Conservation (phyloP, 2,888 invertebrate species). For the Lycocerus yunnanus region DNA sequence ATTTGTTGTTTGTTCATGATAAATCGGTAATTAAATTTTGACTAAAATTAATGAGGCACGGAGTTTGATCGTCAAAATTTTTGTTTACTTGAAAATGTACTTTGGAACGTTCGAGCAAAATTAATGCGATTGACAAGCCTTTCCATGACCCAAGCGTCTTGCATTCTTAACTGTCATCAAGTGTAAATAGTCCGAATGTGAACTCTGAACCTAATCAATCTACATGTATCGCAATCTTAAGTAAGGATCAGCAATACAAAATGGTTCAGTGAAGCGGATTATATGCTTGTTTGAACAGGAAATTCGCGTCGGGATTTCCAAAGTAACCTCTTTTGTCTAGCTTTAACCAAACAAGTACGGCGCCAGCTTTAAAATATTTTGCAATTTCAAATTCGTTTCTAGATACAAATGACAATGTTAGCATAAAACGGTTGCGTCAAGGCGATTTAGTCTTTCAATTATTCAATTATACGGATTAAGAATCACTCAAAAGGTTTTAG, state of each 20-base stretch:
- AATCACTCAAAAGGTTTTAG: background rate
- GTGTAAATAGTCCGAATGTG: conserved; percentile 14
- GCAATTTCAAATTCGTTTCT: background rate
- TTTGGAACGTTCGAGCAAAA: background rate
- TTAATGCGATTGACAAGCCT: background rate
- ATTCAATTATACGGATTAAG: background rate
- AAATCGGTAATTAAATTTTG: background rate
- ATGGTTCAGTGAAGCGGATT: conserved; percentile 19
- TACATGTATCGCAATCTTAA: conserved; percentile 16
- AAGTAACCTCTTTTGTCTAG: conserved; percentile 7
- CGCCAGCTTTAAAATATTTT: conserved; percentile 4
- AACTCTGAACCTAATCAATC: conserved; percentile 27
- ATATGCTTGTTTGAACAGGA: conserved; percentile 15
- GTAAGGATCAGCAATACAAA: conserved; percentile 10
- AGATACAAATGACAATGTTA: background rate
- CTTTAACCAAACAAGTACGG: conserved; percentile 6
- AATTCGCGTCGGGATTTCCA: conserved; percentile 5
- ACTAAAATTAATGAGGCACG: background rate
- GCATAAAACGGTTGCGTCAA: background rate
- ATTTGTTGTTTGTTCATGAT: background rate
- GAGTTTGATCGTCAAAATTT: background rate
- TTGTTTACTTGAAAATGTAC: background rate
- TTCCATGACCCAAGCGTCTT: conserved; percentile 8
- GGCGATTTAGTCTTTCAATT: background rate
- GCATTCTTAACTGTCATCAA: conserved; percentile 21